Evolutionary conservation across 2,888 invertebrate genomes (phyloP).

Genomic region (Polydesmus complanatus): DNA sequence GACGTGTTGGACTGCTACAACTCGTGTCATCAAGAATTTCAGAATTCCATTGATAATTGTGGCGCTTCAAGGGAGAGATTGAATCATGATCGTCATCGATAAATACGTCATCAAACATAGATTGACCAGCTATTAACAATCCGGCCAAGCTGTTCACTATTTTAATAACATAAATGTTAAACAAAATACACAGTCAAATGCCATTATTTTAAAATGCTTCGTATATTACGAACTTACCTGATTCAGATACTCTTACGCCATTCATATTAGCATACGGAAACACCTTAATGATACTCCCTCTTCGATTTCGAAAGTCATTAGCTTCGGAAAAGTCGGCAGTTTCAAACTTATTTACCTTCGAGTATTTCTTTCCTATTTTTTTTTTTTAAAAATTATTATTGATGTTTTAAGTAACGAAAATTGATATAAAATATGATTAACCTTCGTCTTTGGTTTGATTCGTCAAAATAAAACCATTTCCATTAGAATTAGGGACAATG

Average conservation of each 20-base stretch:
- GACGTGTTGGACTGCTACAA: not conserved
- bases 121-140: slow-evolving; percentile 37
- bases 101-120: slow-evolving; percentile 17
- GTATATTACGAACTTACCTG: not conserved
- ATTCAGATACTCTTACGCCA: not conserved
- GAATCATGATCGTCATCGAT: slow-evolving; percentile 21
- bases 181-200: no score
- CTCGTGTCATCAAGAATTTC: not conserved
- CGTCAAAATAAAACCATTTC: not conserved
- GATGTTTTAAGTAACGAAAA: no score
- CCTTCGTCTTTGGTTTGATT: not conserved
- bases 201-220: no score
- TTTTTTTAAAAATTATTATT: not conserved
- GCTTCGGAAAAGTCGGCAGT: slow-evolving; percentile 39
- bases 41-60: slow-evolving; percentile 6
- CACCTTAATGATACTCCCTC: slow-evolving; percentile 46
- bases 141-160: slow-evolving; percentile 39
- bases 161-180: slow-evolving; percentile 23
- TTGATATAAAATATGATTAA: no score
- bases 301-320: slow-evolving; percentile 41
- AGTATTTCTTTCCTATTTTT: not conserved
- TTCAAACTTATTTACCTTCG: slow-evolving; percentile 17
- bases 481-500: not conserved
- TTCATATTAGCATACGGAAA: not conserved
- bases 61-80: not conserved